Percentiles rank a stretch among this genome's conserved stretches.
These are phyloP conservation scores for Cyclura pinguis DNA, from an alignment of 2,797 vertebrate genomes.

Conservation along the genomic window DNA sequence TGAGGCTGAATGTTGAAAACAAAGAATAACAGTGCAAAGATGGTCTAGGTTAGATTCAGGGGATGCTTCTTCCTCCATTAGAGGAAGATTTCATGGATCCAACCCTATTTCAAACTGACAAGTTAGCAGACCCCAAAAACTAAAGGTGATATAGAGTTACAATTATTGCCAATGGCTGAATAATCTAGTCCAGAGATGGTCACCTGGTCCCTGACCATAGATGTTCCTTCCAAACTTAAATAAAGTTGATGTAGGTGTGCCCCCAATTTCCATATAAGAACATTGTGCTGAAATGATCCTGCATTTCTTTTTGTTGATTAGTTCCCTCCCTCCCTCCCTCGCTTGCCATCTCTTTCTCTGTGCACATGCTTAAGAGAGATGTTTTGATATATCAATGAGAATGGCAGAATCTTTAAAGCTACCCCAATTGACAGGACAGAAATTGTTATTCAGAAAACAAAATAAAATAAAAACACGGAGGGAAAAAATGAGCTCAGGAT, in stretches of 20 bases:
- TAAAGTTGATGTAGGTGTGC: background rate
- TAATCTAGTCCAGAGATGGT: background rate
- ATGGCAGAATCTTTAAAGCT: background rate
- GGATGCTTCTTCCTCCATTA: background rate
- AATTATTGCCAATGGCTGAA: background rate
- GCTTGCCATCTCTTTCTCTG: background rate
- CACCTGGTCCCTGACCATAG: background rate
- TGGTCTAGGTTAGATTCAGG: background rate
- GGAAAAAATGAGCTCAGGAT: background rate
- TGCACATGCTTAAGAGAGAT: too few species aligned
- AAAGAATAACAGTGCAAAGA: background rate
- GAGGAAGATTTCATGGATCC: background rate
- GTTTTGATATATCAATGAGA: background rate
- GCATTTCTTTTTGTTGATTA: background rate
- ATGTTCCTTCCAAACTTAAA: background rate
- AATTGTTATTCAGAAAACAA: background rate
- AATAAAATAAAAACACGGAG: background rate
- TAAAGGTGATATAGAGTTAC: background rate
- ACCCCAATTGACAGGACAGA: background rate
- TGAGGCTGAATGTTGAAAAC: background rate
- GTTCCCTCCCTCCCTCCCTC: too few species aligned
- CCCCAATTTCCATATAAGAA: background rate
- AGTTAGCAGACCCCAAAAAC: background rate
- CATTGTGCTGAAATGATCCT: background rate
- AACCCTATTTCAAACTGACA: background rate